Base-by-base conservation (phyloP, 2,888 invertebrate species). In the Rosalia funebris region DNA sequence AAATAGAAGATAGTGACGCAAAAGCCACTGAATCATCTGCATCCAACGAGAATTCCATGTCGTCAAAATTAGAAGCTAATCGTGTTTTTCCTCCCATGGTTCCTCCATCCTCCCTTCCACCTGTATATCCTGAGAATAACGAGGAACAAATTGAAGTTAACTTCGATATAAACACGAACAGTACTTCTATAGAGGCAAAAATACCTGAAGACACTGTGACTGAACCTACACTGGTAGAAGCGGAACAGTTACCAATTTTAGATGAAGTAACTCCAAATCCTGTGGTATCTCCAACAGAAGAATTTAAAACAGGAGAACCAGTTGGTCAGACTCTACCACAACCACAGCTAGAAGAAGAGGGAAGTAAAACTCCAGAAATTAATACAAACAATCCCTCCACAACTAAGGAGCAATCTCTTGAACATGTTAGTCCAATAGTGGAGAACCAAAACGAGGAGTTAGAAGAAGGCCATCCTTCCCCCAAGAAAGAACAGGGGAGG, bases 201-300 rank as follows among this genome's bases (percentile, higher is more conserved):
- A 17, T 19, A 37, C 32, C 12, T 57, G 31, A 12, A 31, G 57
- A 63, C 17, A 45, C 54, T 12, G 25, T 47, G 16, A 57, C 60
- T 31, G 48, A 42, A 41, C 11, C 54, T 10, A 53, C 32, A 39
- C 9, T 53, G 20, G 50, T 45, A n/a, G 36, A 47, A 32, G 52
- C 32, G 32, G 57, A 31, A 9, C 42, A 10, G 31, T 4, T 44
- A 16, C 63, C 62, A 15, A 36, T 54, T 55, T 10, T 59, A 19
- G 63, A 65, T 31, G 54, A 19, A 19, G 60, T 65, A 11, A 66
- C 69, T 9, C 60, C 54, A 53, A 60, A 67, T 47, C 68, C 68
- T 9, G 9, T 63, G 5, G 42, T 60, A 52, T 1, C 12, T 15
- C 34, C 37, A 31, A 14, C 36, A 34, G 48, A 60, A 11, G 44